Conservation (phyloP, 2,113 vertebrate species). For the Epinephelus cyanopodus region DNA sequence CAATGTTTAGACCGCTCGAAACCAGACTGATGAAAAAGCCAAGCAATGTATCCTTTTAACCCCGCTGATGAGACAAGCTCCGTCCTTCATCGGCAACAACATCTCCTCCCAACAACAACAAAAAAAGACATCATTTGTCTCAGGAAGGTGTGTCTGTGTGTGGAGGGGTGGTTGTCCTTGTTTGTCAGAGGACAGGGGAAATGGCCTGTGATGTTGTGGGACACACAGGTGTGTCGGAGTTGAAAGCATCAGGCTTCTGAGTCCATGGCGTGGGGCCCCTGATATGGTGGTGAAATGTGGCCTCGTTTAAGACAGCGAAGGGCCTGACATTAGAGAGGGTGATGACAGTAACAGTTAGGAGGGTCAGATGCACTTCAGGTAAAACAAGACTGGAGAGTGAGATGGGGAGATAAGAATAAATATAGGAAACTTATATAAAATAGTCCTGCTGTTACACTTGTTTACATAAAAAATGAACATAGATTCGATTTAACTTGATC, state of each 20-base stretch:
- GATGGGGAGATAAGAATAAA: background rate
- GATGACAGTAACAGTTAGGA: constrained; percentile 86
- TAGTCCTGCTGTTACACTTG: background rate
- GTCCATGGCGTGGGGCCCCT: constrained; percentile 39
- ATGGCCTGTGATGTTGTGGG: constrained; percentile 79
- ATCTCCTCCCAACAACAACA: background rate
- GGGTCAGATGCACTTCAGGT: constrained; percentile 58
- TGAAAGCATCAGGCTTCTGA: constrained; percentile 56
- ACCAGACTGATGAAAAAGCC: constrained; percentile 27
- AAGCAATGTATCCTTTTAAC: constrained; percentile 24
- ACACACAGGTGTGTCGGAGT: constrained; percentile 79
- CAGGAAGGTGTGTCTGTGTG: constrained; percentile 34
- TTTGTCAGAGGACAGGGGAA: constrained; percentile 73
- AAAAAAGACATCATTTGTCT: constrained; percentile 60
- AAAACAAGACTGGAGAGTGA: constrained; percentile 73
- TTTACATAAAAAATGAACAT: background rate
- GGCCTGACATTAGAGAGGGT: constrained; percentile 83
- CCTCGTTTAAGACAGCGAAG: constrained; percentile 75
- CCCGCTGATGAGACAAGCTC: constrained; percentile 22
- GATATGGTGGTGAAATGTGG: constrained; percentile 78
- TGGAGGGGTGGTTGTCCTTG: constrained; percentile 26
- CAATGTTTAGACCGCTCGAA: constrained; percentile 5
- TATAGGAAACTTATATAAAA: background rate
- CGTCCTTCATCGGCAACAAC: constrained; percentile 45
- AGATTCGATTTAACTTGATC: background rate